phyloP scores from a whole-genome alignment of 2,888 invertebrate genomes.

The Pimpla rufipes region DNA sequence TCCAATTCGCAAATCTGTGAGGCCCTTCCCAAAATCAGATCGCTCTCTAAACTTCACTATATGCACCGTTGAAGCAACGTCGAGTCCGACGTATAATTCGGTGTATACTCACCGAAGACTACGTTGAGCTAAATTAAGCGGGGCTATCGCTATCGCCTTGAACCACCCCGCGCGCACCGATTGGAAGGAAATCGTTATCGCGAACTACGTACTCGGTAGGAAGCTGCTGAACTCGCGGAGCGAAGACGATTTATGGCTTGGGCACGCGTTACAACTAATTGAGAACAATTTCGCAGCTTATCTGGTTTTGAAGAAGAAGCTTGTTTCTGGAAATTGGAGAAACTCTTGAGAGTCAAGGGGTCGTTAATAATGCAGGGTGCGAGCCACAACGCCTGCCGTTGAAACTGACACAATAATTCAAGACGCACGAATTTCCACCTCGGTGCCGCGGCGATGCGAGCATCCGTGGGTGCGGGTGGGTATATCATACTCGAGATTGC shows the following conservation, averaged over 20 bases:
- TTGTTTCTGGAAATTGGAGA: slow-evolving; percentile 23
- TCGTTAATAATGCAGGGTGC: slow-evolving; percentile 23
- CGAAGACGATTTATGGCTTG: not conserved
- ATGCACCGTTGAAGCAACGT: too few species aligned
- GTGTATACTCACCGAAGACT: too few species aligned
- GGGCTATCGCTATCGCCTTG: not conserved
- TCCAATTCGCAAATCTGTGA: too few species aligned
- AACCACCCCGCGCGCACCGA: not conserved
- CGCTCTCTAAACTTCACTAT: not conserved
- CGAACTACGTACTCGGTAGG: not conserved
- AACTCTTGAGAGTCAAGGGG: slow-evolving; percentile 13
- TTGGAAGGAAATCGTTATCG: slow-evolving; percentile 5
- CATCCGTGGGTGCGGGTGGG: too few species aligned
- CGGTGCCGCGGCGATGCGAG: not conserved
- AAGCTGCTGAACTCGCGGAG: not conserved
- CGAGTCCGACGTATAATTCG: too few species aligned
- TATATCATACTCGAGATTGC: slow-evolving; percentile 17
- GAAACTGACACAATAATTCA: slow-evolving; percentile 18
- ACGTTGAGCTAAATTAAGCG: not conserved
- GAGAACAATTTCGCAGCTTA: slow-evolving; percentile 16
- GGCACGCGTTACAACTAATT: slow-evolving; percentile 10
- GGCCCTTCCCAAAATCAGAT: not conserved
- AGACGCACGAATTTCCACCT: slow-evolving; percentile 6
- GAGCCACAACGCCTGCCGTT: slow-evolving; percentile 1
- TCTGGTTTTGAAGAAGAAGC: slow-evolving; percentile 1